phyloP scores from a whole-genome alignment of 2,888 invertebrate genomes.

The Macropis europaea region DNA sequence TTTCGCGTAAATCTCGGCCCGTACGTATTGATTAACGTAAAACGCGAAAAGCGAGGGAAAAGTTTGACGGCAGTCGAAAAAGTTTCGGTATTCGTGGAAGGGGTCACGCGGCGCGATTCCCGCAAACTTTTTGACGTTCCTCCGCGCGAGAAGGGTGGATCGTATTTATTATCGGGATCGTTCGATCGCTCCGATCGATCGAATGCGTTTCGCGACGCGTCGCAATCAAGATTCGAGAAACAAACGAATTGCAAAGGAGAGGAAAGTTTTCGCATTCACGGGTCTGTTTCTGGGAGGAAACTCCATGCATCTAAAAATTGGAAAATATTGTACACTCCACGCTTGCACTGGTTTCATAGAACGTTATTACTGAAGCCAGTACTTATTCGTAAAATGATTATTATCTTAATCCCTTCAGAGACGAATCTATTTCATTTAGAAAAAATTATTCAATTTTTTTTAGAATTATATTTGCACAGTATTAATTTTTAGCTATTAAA shows the following conservation, averaged over 20 bases:
- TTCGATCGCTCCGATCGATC: not conserved
- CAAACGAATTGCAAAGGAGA: not conserved
- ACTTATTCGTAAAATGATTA: too few relatives aligned
- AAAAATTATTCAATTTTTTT: too few relatives aligned
- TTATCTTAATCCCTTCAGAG: too few relatives aligned
- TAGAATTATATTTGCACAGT: too few relatives aligned
- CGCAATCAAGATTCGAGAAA: not conserved
- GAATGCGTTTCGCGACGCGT: too few relatives aligned
- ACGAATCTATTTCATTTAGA: too few relatives aligned
- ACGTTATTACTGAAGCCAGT: too few relatives aligned
- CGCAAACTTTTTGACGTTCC: not conserved
- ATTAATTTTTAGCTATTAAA: too few relatives aligned
- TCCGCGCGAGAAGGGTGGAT: not conserved
- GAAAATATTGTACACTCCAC: not conserved
- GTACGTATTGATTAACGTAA: slow-evolving; percentile 11
- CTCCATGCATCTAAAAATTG: not conserved
- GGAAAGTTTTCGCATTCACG: too few relatives aligned
- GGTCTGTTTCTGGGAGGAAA: not conserved
- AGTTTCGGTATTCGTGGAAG: slow-evolving; percentile 15
- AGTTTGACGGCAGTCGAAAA: slow-evolving; percentile 14
- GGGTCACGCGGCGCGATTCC: not conserved
- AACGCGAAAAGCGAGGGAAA: not conserved
- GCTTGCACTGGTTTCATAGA: too few relatives aligned
- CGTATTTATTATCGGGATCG: slow-evolving; percentile 5
- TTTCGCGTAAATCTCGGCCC: slow-evolving; percentile 1